These are phyloP conservation scores for Trinorchestia longiramus DNA, from an alignment of 1,140 invertebrate genomes.

Conservation along the genomic window DNA sequence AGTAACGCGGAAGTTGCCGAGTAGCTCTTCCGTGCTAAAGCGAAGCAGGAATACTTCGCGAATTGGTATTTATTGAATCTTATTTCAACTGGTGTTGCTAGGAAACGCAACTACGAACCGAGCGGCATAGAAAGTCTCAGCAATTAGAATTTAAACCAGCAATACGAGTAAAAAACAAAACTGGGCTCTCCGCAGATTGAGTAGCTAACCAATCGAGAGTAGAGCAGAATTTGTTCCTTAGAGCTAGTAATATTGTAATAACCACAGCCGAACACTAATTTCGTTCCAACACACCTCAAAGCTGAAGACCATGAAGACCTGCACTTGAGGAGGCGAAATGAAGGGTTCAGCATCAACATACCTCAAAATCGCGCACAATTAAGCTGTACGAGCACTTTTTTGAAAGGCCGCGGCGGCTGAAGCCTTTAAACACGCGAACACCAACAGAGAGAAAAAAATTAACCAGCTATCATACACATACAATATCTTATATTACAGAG, in stretches of 20 bases:
- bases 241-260: background rate
- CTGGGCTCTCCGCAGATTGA: background rate
- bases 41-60: background rate
- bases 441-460: slow-evolving; percentile 26
- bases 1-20: slow-evolving; percentile 24
- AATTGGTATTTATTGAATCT: background rate
- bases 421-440: slow-evolving; percentile 8
- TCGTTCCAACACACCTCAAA: slow-evolving; percentile 47
- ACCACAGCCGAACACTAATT: background rate
- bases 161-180: background rate
- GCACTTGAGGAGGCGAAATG: slow-evolving; percentile 1
- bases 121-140: background rate
- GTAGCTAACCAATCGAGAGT: background rate
- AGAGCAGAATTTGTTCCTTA: background rate
- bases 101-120: background rate
- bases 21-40: background rate
- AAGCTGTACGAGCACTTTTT: background rate
- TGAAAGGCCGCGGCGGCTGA: slow-evolving; percentile 16
- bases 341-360: slow-evolving; percentile 40
- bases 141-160: background rate
- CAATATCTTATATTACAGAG: background rate
- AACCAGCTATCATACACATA: background rate
- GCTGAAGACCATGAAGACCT: slow-evolving; percentile 46
- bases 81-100: background rate
- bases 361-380: slow-evolving; percentile 46